phyloP scores from a whole-genome alignment of 2,888 invertebrate species.

The Deilephila elpenor region DNA sequence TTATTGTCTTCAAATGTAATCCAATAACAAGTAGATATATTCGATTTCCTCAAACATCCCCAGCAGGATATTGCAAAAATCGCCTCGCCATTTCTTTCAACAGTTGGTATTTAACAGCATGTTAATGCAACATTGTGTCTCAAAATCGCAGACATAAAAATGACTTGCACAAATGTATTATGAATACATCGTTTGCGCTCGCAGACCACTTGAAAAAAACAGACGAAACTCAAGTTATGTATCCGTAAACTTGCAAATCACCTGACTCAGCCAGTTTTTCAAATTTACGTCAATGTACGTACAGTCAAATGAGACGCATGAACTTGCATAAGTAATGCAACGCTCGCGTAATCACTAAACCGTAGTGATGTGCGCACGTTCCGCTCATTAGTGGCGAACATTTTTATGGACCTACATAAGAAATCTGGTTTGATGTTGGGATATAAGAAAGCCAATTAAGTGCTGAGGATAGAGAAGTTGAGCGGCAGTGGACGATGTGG shows the following conservation, averaged over 20 bases:
- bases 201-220: conserved; percentile 19
- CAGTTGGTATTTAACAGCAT: too few species aligned
- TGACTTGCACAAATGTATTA: neutral
- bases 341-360: conserved; percentile 67
- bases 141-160: neutral
- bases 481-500: too few species aligned
- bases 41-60: too few species aligned
- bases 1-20: too few species aligned
- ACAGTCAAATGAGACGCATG: conserved; percentile 79
- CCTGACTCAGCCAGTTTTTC: conserved; percentile 24
- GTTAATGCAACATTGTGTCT: too few species aligned
- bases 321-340: conserved; percentile 78
- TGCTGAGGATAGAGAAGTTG: too few species aligned
- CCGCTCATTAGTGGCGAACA: conserved; percentile 12
- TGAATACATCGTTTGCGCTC: neutral
- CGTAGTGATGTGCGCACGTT: conserved; percentile 50
- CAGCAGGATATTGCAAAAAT: too few species aligned
- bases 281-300: conserved; percentile 52
- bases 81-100: too few species aligned
- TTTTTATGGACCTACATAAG: neutral
- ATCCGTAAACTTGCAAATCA: conserved; percentile 23
- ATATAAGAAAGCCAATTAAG: too few species aligned
- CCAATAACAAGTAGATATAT: too few species aligned
- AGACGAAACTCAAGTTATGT: conserved; percentile 11
- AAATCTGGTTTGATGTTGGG: too few species aligned